Evolutionary conservation across 2,888 invertebrate genomes (phyloP), one percentile per base, ranked within the genome.

Genomic region (Hanleya hanleyi): DNA sequence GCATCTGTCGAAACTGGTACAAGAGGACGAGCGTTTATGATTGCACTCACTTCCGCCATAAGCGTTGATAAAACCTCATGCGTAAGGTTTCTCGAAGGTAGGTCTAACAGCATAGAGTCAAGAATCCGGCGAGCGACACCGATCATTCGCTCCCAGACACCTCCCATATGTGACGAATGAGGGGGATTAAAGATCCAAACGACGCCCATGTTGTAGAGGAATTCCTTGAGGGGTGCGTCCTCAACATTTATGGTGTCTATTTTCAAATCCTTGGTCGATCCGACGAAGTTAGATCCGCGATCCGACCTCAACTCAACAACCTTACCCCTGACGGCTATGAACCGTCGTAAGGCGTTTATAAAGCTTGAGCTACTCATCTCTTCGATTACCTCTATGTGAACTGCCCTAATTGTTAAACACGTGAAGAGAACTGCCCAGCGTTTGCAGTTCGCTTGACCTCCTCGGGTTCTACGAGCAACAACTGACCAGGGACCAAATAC

Each of bases 341-440:
- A 75, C 6, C 79, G 37, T 29, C 74, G 47, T 18, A 77, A 26
- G 3, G 75, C 70, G 50, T 77, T 76, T 2, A 78, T 78, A 32
- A 80, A 80, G 7, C 75, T 62, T 7, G 71, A 69, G 12, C 71
- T 71, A 49, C 62, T 67, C 66, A 80, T 64, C 36, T 72, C 74
- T 36, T 78, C 75, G 9, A 78, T 51, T 3, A 80, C 57, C 47
- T 78, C 78, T 15, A 78, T 67, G 51, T 79, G 77, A 47, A 79
- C 67, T 0, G 77, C 77, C 50, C 77, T 41, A 9, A 66, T 71
- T 5, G 61, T 50, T 4, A 79, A 38, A 62, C 77, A 77, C 9
- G 79, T 76, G 22, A 79, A 79, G 26, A 79, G 36, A n/a, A 75
- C 29, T 18, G 57, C 76, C 78, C 77, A 80, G 35, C 78, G 50